Evolutionary conservation across 2,113 vertebrate species (phyloP), one percentile per base, ranked within the genome.

Genomic region (Amphiprion percula): DNA sequence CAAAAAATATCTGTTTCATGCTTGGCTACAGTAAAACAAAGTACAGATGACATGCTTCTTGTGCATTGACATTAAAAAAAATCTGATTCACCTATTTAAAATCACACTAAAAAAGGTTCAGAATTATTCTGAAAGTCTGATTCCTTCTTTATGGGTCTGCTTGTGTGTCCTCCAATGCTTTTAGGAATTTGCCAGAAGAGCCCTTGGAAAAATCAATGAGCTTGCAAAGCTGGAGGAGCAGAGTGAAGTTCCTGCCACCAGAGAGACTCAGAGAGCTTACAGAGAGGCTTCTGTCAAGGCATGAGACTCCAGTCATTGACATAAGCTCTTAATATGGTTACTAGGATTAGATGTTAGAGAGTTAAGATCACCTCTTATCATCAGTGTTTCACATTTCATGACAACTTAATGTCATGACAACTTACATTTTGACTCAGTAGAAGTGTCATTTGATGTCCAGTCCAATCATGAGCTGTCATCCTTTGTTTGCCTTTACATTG

Each of bases 141-240:
- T 24, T 26, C 4, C 4, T 9, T 2, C 10, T 53, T 55, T 50
- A 2, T 15, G 8, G 8, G 0, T 41, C 4, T 70, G 19, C 61
- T 79, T 74, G 5, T 81, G 41, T 74, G 10, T 79, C 37, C 61
- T 82, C 1, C 16, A 74, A 75, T 83, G 28, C 0, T 75, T 84
- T 47, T 86, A 99, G 98, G 59, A 94, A 84, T 99, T 99, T 95
- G 97, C 97, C 87, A 95, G 96, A 0, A 94, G 96, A 91, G 97
- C 95, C 50, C 94, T 99, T 64, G 86, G 92, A 79, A 98, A 98
- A 94, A 96, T 99, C 76, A 94, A 92, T 17, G 96, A 98, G 68
- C 82, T 97, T 61, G 96, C 94, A 77, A 92, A 95, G 67, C 88
- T 97, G 70, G 95, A 96, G 87, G 88, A 91, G 80, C 91, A 79